phyloP scores from a whole-genome alignment of 2,113 vertebrate species.

The Acinonyx jubatus region DNA sequence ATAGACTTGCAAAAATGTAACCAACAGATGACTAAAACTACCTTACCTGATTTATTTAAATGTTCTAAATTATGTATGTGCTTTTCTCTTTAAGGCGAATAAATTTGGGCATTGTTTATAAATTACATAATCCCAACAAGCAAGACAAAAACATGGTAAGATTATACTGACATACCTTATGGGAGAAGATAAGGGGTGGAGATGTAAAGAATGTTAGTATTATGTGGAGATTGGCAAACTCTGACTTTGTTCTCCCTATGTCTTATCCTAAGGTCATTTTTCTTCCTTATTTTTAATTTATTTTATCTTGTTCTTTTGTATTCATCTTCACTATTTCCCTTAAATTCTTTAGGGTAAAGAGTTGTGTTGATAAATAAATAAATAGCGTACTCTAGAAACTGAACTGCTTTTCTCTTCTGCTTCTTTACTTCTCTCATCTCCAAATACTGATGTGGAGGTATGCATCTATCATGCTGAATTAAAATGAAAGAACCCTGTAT shows the following conservation, averaged over 20 bases:
- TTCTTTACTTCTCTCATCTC: constrained; percentile 25
- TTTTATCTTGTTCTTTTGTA: constrained; percentile 19
- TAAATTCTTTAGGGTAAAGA: constrained; percentile 43
- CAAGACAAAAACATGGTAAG: neutral
- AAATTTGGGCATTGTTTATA: neutral
- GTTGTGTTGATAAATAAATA: constrained; percentile 45
- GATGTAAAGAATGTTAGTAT: neutral
- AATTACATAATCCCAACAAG: neutral
- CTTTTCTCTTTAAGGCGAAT: neutral
- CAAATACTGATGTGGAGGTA: neutral
- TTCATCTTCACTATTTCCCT: neutral
- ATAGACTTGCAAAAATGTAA: neutral
- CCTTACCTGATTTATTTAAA: neutral
- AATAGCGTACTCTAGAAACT: constrained; percentile 25
- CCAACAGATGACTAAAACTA: neutral
- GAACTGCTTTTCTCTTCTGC: neutral
- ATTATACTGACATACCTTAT: neutral
- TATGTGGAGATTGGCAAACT: neutral
- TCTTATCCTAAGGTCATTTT: neutral
- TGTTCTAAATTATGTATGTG: neutral
- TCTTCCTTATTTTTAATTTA: constrained; percentile 24
- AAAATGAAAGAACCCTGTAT: neutral
- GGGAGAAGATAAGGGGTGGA: too few relatives aligned
- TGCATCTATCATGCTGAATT: neutral
- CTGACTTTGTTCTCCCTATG: neutral